These are phyloP conservation scores for Junonia oenone DNA, from an alignment of 2,888 invertebrate species.

Conservation along the genomic window DNA sequence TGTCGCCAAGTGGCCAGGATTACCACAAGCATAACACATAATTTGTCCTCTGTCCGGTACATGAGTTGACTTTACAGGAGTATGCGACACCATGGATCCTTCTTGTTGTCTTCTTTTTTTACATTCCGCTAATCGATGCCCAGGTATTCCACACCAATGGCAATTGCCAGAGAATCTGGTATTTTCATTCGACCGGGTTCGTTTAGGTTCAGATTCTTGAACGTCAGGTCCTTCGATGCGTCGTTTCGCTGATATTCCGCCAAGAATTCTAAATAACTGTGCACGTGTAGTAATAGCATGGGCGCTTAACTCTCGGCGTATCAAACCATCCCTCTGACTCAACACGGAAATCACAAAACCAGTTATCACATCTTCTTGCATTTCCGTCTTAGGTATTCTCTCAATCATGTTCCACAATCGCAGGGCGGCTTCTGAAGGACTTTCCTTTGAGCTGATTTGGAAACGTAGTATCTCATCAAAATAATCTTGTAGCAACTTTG, in stretches of 20 bases:
- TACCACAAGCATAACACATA: conserved; percentile 20
- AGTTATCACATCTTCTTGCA: conserved; percentile 24
- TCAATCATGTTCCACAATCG: conserved; percentile 23
- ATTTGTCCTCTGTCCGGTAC: neutral
- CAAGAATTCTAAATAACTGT: neutral
- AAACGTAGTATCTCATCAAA: conserved; percentile 31
- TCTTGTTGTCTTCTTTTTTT: conserved; percentile 3
- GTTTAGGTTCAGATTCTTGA: conserved; percentile 9
- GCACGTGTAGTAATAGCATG: neutral
- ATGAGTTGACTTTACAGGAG: neutral
- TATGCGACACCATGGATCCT: neutral
- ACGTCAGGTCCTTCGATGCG: neutral
- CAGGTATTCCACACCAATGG: conserved; percentile 23
- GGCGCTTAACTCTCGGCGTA: conserved; percentile 27
- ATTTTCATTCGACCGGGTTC: neutral
- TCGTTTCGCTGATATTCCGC: neutral
- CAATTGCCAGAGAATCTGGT: conserved; percentile 21
- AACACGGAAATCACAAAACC: conserved; percentile 24
- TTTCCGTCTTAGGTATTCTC: conserved; percentile 17
- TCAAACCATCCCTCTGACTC: conserved; percentile 21
- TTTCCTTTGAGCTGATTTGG: conserved; percentile 23
- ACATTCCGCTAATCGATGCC: conserved; percentile 25
- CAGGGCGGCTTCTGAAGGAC: conserved; percentile 21
- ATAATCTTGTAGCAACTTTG: conserved; percentile 31
- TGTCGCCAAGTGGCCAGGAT: conserved; percentile 16